Base-by-base conservation (phyloP, 1,140 invertebrate genomes). In the Adelges cooleyi region DNA sequence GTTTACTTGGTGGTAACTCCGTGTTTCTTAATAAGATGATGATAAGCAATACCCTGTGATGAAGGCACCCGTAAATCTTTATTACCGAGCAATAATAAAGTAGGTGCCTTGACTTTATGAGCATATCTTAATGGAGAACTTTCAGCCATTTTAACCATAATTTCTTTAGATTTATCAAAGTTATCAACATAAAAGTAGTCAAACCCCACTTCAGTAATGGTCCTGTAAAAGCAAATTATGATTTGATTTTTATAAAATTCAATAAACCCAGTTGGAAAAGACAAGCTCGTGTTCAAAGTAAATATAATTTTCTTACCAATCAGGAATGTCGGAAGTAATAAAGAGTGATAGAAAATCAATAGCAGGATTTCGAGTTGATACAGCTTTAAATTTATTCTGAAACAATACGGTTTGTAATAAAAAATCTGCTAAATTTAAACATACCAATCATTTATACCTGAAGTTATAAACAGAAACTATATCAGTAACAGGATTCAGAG, bases 381-480 rank as follows among this genome's bases (percentile, higher is more conserved):
- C 22, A 18, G 38, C 56, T 25, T 44, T 44, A 17, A 59, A 59
- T 46, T 15, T 27, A 44, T 13, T 27, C 40, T 44, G 15, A 42
- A 44, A 56, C n/a, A 13, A 27, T 15, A 56, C 9, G n/a, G 29
- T 42, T 10, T 10, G 23, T 33, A 17, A 38, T 23, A 44, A 23
- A n/a, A 42, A 23, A 15, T 38, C 10, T 42, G 8, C 10, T 46
- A 48, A 48, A 17, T 29, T 33, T n/a, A n/a, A 18, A 69, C 78
- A 80, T 76, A 86, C 91, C 91, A 95, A 75, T 94, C 90, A 42
- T 88, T 84, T 68, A 95, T 94, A 76, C 95, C 91, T 38, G 84
- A 82, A 10, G 79, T 78, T 18, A 79, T 80, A 69, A 78, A 77
- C 82, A 20, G 78, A 75, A 3, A 82, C 75, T 46, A 92, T 76